Conservation (phyloP, 2,888 invertebrate species). For the Poecilobothrus nobilitatus region DNA sequence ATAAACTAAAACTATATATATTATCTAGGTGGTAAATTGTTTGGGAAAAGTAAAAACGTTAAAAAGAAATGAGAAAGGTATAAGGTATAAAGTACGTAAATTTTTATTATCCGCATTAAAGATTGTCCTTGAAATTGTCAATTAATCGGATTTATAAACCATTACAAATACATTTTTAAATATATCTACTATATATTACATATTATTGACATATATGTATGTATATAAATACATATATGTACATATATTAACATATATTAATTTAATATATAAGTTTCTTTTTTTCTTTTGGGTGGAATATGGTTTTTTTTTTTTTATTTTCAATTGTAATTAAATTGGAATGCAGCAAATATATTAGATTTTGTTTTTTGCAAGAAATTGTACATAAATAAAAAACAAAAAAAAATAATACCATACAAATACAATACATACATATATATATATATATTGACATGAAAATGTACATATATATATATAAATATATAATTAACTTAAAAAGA, state of each 20-base stretch:
- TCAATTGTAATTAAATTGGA: neutral
- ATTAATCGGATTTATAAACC: neutral
- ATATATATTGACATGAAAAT: too few relatives aligned
- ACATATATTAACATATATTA: neutral
- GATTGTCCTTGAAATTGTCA: slow-evolving; percentile 1
- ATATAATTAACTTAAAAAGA: too few relatives aligned
- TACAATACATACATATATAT: too few relatives aligned
- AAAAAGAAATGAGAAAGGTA: too few relatives aligned
- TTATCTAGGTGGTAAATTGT: too few relatives aligned
- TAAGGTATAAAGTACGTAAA: neutral
- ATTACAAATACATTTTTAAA: neutral
- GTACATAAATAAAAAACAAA: too few relatives aligned
- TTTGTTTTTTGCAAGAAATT: too few relatives aligned
- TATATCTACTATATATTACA: neutral
- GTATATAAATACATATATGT: neutral
- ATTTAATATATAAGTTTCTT: neutral
- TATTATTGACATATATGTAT: too few relatives aligned
- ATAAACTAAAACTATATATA: too few relatives aligned
- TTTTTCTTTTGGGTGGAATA: neutral
- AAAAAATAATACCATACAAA: too few relatives aligned
- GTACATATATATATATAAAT: too few relatives aligned
- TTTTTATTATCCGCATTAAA: slow-evolving; percentile 1
- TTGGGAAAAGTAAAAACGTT: too few relatives aligned
- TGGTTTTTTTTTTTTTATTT: neutral
- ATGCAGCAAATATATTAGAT: neutral